These are phyloP conservation scores for Hymenochirus boettgeri DNA, from an alignment of 2,113 vertebrate species.

Conservation along the genomic window DNA sequence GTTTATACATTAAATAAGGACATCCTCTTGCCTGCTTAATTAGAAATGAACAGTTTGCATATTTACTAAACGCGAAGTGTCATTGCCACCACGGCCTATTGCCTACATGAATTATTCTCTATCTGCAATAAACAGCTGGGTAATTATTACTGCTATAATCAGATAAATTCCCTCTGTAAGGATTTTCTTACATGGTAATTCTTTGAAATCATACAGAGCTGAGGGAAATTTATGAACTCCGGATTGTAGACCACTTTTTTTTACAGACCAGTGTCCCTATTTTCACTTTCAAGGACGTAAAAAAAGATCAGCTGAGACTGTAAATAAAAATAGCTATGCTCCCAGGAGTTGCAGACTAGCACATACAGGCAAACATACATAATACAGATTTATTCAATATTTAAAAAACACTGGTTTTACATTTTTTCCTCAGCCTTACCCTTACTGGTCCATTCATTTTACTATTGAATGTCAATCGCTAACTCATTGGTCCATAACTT, in stretches of 20 bases:
- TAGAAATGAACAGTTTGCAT: slow-evolving; percentile 97
- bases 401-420: too few species aligned
- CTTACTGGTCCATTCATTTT: too few species aligned
- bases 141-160: slow-evolving; percentile 98
- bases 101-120: slow-evolving; percentile 98
- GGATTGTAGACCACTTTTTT: slow-evolving; percentile 70
- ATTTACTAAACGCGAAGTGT: slow-evolving; percentile 97
- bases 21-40: slow-evolving; percentile 95
- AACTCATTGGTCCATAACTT: too few species aligned
- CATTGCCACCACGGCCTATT: slow-evolving; percentile 94
- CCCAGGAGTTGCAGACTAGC: not conserved
- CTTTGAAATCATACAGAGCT: slow-evolving; percentile 82
- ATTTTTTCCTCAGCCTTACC: too few species aligned
- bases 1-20: slow-evolving; percentile 97
- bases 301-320: slow-evolving; percentile 59
- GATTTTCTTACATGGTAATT: slow-evolving; percentile 83
- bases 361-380: too few species aligned
- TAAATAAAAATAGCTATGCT: slow-evolving; percentile 57
- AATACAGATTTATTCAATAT: too few species aligned
- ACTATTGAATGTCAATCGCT: too few species aligned
- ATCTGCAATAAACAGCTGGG: slow-evolving; percentile 98
- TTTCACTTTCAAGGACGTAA: slow-evolving; percentile 81
- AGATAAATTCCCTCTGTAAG: slow-evolving; percentile 94
- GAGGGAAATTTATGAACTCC: slow-evolving; percentile 79
- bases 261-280: slow-evolving; percentile 63